Conservation (phyloP, 1,140 invertebrate genomes). For the Drosophila baimaii region DNA sequence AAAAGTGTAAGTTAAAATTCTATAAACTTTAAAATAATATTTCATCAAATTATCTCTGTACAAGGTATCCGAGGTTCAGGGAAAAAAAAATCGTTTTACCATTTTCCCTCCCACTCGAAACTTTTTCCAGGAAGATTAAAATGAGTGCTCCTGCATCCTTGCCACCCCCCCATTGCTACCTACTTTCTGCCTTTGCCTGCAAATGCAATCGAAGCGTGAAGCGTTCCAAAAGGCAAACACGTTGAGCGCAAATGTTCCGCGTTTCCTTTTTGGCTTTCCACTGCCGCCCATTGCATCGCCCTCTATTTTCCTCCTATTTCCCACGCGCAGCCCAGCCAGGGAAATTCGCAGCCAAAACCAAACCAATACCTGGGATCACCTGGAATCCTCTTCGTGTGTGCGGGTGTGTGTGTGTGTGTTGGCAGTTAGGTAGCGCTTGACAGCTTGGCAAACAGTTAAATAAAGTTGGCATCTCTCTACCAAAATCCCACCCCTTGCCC, state of each 20-base stretch:
- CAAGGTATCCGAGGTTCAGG: neutral
- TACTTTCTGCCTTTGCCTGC: slow-evolving; percentile 42
- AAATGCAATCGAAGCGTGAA: slow-evolving; percentile 75
- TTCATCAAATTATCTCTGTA: neutral
- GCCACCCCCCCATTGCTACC: neutral
- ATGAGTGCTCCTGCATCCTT: slow-evolving; percentile 20
- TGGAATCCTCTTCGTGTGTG: slow-evolving; percentile 37
- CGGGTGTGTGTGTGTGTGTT: slow-evolving; percentile 32
- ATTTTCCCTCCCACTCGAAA: neutral
- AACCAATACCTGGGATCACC: slow-evolving; percentile 52
- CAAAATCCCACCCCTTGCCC: neutral
- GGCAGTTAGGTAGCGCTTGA: slow-evolving; percentile 79
- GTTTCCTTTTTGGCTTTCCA: slow-evolving; percentile 74
- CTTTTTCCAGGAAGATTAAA: slow-evolving; percentile 69
- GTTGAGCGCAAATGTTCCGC: slow-evolving; percentile 79
- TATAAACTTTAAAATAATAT: neutral
- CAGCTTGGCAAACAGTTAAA: slow-evolving; percentile 81
- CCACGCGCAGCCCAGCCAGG: neutral
- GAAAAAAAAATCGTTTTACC: neutral
- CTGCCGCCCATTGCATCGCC: slow-evolving; percentile 7
- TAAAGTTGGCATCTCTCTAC: slow-evolving; percentile 67
- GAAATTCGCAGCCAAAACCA: slow-evolving; percentile 27
- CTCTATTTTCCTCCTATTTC: slow-evolving; percentile 3
- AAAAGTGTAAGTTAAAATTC: neutral
- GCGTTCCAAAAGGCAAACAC: slow-evolving; percentile 77